phyloP scores from a whole-genome alignment of 2,888 invertebrate genomes.

The Selenia dentaria region DNA sequence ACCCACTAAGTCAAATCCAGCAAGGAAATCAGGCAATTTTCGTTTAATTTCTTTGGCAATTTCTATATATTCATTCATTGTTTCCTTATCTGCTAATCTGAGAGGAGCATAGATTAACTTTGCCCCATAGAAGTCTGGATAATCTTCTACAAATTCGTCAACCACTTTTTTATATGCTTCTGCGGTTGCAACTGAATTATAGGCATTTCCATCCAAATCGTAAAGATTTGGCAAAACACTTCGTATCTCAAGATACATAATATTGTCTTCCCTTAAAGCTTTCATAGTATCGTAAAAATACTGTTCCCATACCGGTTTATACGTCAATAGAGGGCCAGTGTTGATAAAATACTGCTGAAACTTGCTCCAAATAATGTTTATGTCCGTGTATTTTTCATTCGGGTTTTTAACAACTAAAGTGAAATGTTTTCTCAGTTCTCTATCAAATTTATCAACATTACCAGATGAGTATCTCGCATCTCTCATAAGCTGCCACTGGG shows the following conservation, averaged over 20 bases:
- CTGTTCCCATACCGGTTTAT: slow-evolving; percentile 87
- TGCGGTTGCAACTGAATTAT: slow-evolving; percentile 80
- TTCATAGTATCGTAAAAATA: slow-evolving; percentile 87
- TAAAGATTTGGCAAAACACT: slow-evolving; percentile 86
- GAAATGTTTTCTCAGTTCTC: slow-evolving; percentile 76
- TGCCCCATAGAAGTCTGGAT: slow-evolving; percentile 88
- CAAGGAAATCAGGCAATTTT: slow-evolving; percentile 87
- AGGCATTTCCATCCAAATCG: slow-evolving; percentile 86
- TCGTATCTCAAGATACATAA: slow-evolving; percentile 89
- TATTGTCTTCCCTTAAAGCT: slow-evolving; percentile 87
- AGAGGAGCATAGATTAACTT: slow-evolving; percentile 89
- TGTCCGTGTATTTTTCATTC: slow-evolving; percentile 71
- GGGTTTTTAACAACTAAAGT: slow-evolving; percentile 82
- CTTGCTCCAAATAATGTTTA: slow-evolving; percentile 85
- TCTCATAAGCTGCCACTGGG: slow-evolving; percentile 77
- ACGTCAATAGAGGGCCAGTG: slow-evolving; percentile 80
- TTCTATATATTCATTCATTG: slow-evolving; percentile 74
- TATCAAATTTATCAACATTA: slow-evolving; percentile 80
- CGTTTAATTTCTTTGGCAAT: slow-evolving; percentile 70
- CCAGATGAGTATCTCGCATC: slow-evolving; percentile 73
- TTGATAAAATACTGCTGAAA: slow-evolving; percentile 84
- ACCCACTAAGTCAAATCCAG: slow-evolving; percentile 93
- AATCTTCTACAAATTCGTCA: slow-evolving; percentile 81
- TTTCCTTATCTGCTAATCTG: slow-evolving; percentile 66
- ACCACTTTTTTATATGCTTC: slow-evolving; percentile 81